phyloP scores from a whole-genome alignment of 2,797 vertebrate species.

The Petrocephalus schoutedeni region DNA sequence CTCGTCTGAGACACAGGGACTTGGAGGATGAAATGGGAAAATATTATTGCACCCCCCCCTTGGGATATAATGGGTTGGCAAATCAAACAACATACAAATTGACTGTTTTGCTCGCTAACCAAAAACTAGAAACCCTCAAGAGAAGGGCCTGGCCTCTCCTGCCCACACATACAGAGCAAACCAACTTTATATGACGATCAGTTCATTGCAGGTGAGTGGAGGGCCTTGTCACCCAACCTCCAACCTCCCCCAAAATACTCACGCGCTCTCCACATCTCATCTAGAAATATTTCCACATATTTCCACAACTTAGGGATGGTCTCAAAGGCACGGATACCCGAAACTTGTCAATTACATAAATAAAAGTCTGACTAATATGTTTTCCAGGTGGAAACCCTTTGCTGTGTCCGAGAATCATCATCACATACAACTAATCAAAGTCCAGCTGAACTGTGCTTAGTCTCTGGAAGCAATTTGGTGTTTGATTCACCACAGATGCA shows the following conservation, averaged over 20 bases:
- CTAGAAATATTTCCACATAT: background rate
- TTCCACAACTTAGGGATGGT: background rate
- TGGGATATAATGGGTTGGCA: background rate
- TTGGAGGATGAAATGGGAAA: background rate
- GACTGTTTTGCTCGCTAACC: background rate
- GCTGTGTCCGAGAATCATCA: background rate
- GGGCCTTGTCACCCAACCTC: background rate
- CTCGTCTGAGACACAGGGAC: background rate
- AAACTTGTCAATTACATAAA: constrained; percentile 23
- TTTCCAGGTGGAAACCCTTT: background rate
- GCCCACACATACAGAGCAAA: background rate
- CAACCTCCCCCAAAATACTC: background rate
- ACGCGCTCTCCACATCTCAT: background rate
- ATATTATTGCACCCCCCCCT: background rate
- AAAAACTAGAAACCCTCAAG: background rate
- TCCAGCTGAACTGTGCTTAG: background rate
- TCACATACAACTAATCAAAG: background rate
- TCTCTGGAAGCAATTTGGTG: background rate
- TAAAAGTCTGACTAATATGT: constrained; percentile 23
- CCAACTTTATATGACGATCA: background rate
- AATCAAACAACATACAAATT: background rate
- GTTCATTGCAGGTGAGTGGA: background rate
- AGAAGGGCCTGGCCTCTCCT: background rate
- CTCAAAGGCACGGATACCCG: background rate
- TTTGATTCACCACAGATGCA: background rate